Conservation (phyloP, 2,888 invertebrate genomes). For the Lasioglossum zephyrum region DNA sequence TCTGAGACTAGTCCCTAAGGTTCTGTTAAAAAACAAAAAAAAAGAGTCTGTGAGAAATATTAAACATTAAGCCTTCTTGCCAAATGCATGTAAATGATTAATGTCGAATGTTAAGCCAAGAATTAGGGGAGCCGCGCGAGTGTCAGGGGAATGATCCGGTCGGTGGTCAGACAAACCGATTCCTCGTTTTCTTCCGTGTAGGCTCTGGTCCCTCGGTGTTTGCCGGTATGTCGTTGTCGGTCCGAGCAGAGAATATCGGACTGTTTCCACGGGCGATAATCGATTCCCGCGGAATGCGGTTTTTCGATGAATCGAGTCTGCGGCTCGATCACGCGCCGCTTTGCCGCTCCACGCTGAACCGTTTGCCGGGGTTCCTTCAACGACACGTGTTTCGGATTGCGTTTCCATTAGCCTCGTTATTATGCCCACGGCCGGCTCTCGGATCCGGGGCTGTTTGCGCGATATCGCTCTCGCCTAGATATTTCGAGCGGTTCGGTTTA, state of each 20-base stretch:
- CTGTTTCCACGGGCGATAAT: constrained; percentile 25
- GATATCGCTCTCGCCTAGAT: neutral
- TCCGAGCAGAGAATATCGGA: neutral
- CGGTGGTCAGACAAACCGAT: constrained; percentile 28
- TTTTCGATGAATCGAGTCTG: constrained; percentile 48
- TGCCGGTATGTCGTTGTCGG: neutral
- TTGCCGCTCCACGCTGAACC: neutral
- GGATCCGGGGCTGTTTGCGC: neutral
- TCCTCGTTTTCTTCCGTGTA: neutral
- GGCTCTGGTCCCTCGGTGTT: neutral
- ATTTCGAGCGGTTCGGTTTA: neutral
- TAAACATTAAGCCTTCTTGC: neutral
- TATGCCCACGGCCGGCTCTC: constrained; percentile 16
- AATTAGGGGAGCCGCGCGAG: neutral
- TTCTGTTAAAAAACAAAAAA: neutral
- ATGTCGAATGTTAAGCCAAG: neutral
- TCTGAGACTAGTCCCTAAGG: neutral
- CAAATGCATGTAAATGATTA: neutral
- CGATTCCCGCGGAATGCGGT: constrained; percentile 32
- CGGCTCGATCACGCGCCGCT: constrained; percentile 22
- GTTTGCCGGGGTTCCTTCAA: constrained; percentile 30
- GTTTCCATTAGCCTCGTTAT: constrained; percentile 52
- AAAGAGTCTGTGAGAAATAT: neutral
- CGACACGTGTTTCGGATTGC: constrained; percentile 51
- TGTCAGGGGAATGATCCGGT: constrained; percentile 7